These are phyloP conservation scores for Heterodera schachtii DNA, from an alignment of 1,140 invertebrate species.

Conservation along the genomic window DNA sequence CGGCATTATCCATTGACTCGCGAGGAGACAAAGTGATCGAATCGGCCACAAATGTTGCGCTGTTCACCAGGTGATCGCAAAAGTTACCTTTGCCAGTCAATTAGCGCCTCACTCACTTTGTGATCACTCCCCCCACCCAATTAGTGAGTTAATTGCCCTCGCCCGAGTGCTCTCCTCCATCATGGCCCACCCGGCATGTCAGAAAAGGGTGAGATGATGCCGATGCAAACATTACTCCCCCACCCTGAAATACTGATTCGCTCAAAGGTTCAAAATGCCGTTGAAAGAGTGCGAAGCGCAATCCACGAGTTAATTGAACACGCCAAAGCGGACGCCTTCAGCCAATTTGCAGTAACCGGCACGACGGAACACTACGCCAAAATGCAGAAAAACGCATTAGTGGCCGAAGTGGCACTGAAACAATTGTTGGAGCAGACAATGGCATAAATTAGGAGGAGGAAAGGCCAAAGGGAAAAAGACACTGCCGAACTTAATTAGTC, in stretches of 20 bases:
- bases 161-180: slow-evolving; percentile 30
- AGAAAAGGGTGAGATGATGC: slow-evolving; percentile 17
- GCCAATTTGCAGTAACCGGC: slow-evolving; percentile 13
- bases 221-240: no score
- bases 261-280: slow-evolving; percentile 12
- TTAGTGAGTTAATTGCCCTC: slow-evolving; percentile 35
- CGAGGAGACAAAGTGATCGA: slow-evolving; percentile 24
- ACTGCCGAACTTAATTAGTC: no score
- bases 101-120: background rate
- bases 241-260: background rate
- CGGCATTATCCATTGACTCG: background rate
- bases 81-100: background rate
- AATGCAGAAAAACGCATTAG: slow-evolving; percentile 19
- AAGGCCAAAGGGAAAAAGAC: no score
- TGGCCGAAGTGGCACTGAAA: slow-evolving; percentile 10
- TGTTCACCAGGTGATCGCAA: slow-evolving; percentile 22
- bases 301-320: slow-evolving; percentile 13
- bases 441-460: background rate
- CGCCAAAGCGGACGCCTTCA: slow-evolving; percentile 19
- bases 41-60: slow-evolving; percentile 33
- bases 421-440: slow-evolving; percentile 9
- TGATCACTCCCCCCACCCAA: no score
- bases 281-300: background rate
- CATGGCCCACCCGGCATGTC: slow-evolving; percentile 34
- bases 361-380: slow-evolving; percentile 4